Evolutionary conservation across 2,797 vertebrate genomes (phyloP).

Genomic region (Liparis tanakae): DNA sequence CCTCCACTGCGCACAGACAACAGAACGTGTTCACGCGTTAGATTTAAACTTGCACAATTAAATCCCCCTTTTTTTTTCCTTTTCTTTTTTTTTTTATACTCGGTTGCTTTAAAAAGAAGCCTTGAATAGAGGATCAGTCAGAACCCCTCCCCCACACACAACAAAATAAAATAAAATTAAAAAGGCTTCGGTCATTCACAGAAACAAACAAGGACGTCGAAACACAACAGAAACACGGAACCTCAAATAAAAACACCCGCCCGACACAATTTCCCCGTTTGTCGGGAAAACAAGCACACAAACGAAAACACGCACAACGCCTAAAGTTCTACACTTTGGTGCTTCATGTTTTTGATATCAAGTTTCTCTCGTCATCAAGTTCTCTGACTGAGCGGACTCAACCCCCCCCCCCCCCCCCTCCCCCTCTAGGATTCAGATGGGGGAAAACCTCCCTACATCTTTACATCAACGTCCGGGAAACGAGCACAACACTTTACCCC

Average conservation of each 20-base stretch:
- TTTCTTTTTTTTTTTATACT: conserved; percentile 42
- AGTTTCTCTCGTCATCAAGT: conserved; percentile 72
- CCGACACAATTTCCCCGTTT: conserved; percentile 51
- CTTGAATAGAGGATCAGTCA: conserved; percentile 63
- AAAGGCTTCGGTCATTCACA: conserved; percentile 71
- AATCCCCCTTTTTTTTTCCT: conserved; percentile 54
- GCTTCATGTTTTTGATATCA: conserved; percentile 84
- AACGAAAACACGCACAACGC: conserved; percentile 81
- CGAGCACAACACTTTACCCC: conserved; percentile 58
- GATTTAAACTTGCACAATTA: conserved; percentile 71
- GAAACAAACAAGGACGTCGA: conserved; percentile 74
- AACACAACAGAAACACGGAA: conserved; percentile 67
- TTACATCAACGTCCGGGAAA: conserved; percentile 63
- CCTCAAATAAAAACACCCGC: conserved; percentile 36
- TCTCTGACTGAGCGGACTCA: conserved; percentile 63
- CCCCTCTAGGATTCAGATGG: conserved; percentile 53
- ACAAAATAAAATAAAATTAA: conserved; percentile 12
- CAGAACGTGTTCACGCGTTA: conserved; percentile 54
- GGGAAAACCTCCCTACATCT: conserved; percentile 65
- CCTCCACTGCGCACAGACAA: conserved; percentile 72
- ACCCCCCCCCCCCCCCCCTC: conserved; percentile 36
- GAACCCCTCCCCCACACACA: conserved; percentile 8
- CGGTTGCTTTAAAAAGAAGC: conserved; percentile 69
- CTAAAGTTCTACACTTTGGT: conserved; percentile 90
- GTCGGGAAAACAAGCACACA: conserved; percentile 66